Percentiles rank a stretch among this genome's conserved stretches.
These are phyloP conservation scores for Capra hircus DNA, from an alignment of 2,113 vertebrate genomes.

Conservation along the genomic window DNA sequence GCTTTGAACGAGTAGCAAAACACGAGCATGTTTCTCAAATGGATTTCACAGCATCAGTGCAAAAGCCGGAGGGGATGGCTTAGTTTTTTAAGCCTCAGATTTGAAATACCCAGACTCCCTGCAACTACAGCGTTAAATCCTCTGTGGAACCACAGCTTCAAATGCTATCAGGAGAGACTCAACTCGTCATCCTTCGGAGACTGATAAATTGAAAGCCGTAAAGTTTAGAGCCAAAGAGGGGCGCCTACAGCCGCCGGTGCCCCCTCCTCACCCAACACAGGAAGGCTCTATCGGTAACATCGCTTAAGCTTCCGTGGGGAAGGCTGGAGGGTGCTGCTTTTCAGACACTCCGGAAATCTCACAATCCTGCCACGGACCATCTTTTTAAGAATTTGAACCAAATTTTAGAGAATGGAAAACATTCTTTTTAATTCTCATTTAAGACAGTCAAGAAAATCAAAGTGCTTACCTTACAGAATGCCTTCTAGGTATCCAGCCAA, in stretches of 20 bases:
- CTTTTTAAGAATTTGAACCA: constrained; percentile 9
- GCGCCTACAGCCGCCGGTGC: not conserved
- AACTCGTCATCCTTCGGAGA: constrained; percentile 63
- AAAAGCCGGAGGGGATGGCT: constrained; percentile 69
- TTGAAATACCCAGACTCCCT: constrained; percentile 70
- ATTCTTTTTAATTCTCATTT: not conserved
- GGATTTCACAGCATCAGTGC: constrained; percentile 73
- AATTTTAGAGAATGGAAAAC: constrained; percentile 1
- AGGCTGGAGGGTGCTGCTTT: not conserved
- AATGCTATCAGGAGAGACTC: constrained; percentile 72
- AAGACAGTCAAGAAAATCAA: not conserved
- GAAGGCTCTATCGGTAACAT: not conserved
- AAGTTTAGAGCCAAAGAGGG: constrained; percentile 57
- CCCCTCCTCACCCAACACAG: not conserved
- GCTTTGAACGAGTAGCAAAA: constrained; percentile 71
- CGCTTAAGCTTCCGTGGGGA: not conserved
- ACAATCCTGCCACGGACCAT: not conserved
- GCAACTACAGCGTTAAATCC: constrained; percentile 67
- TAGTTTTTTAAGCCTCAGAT: constrained; percentile 73
- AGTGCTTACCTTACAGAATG: not conserved
- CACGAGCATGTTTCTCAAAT: constrained; percentile 62
- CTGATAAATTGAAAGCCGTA: constrained; percentile 62
- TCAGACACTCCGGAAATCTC: constrained; percentile 12
- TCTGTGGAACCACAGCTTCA: constrained; percentile 64
- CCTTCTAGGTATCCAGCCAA: not conserved